Evolutionary conservation across 2,888 invertebrate genomes (phyloP).

Genomic region (Epirrhoe tristata): DNA sequence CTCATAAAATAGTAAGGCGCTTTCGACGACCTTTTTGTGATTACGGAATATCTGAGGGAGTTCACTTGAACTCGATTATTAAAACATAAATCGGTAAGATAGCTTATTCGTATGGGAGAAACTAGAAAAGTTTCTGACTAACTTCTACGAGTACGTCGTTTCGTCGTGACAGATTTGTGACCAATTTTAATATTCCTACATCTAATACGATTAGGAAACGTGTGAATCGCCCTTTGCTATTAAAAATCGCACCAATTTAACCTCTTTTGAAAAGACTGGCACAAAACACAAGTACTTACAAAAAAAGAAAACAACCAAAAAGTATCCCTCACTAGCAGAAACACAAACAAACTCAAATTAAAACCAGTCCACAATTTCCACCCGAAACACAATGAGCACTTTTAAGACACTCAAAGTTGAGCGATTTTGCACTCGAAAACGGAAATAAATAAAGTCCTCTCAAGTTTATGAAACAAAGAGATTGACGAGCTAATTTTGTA

Average conservation of each 20-base stretch:
- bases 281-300: neutral
- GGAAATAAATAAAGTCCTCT: constrained; percentile 44
- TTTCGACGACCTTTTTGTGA: constrained; percentile 39
- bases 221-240: neutral
- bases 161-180: no score
- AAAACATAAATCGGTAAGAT: constrained; percentile 12
- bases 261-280: neutral
- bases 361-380: neutral
- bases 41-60: constrained; percentile 35
- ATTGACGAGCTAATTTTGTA: constrained; percentile 43
- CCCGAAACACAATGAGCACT: constrained; percentile 20
- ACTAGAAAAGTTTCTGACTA: no score
- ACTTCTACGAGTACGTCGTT: no score
- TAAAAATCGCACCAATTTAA: neutral
- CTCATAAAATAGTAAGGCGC: constrained; percentile 40
- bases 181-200: no score
- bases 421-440: constrained; percentile 34
- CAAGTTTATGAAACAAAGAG: constrained; percentile 45
- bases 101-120: neutral
- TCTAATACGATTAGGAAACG: no score
- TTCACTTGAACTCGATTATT: constrained; percentile 31
- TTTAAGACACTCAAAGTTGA: constrained; percentile 25
- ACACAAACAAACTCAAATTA: constrained; percentile 10
- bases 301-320: neutral
- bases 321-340: neutral